A percentile compares a stretch with the other conserved stretches of the same genome.
Conservation (phyloP, 2,113 vertebrate species). For the Casuarius casuarius region DNA sequence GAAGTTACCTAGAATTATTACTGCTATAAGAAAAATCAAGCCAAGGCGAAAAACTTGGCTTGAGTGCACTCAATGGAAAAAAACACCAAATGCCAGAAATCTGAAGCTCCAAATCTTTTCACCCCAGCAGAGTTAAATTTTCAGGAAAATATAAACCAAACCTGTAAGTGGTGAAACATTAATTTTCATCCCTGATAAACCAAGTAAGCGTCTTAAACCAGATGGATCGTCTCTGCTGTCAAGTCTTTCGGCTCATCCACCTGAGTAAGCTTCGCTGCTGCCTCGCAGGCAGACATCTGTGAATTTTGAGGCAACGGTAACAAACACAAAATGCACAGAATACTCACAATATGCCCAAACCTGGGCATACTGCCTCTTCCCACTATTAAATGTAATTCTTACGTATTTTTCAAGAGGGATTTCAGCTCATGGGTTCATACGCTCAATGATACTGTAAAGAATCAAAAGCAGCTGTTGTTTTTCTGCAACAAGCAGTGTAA, state of each 20-base stretch:
- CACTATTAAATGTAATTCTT: not conserved
- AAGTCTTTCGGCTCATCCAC: not conserved
- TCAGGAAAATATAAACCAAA: not conserved
- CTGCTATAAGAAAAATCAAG: not conserved
- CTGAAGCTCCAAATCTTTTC: not conserved
- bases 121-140: not conserved
- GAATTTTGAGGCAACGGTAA: not conserved
- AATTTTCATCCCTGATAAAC: not conserved
- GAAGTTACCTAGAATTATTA: not conserved
- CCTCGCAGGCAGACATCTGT: not conserved
- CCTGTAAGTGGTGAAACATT: not conserved
- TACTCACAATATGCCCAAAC: not conserved
- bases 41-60: not conserved
- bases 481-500: not conserved
- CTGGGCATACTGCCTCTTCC: not conserved
- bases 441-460: not conserved
- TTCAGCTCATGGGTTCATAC: not conserved
- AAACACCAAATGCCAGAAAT: fast-evolving
- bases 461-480: constrained; percentile 27
- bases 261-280: not conserved
- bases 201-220: not conserved
- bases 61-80: not conserved
- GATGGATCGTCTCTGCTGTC: not conserved
- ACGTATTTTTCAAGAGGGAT: not conserved
- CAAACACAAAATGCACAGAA: not conserved